A percentile compares a stretch with the other conserved stretches of the same genome.
phyloP scores from a whole-genome alignment of 2,888 invertebrate species.

The Exocentrus adspersus region DNA sequence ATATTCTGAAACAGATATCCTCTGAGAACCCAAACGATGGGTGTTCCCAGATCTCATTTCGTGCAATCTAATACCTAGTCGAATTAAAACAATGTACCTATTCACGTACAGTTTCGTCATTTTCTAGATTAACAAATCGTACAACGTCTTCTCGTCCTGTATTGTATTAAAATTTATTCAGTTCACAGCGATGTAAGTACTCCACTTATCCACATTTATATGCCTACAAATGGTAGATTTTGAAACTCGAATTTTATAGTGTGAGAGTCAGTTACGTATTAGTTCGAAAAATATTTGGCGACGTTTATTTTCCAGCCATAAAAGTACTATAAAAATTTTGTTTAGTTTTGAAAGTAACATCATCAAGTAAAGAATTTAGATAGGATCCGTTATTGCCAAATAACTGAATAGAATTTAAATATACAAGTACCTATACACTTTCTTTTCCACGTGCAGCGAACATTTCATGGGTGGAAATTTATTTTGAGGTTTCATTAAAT shows the following conservation, averaged over 20 bases:
- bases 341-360: too few relatives aligned
- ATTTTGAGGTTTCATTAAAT: too few relatives aligned
- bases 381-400: too few relatives aligned
- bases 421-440: too few relatives aligned
- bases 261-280: neutral
- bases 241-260: neutral
- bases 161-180: conserved; percentile 14
- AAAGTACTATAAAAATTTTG: too few relatives aligned
- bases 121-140: conserved; percentile 13
- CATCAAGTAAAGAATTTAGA: too few relatives aligned
- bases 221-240: neutral
- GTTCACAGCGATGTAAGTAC: conserved; percentile 8
- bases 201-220: conserved; percentile 13
- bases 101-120: conserved; percentile 17
- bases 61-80: neutral
- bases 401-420: too few relatives aligned
- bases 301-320: too few relatives aligned
- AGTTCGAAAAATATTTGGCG: too few relatives aligned
- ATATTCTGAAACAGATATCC: neutral
- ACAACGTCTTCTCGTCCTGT: neutral
- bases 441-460: too few relatives aligned
- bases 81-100: conserved; percentile 18
- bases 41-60: conserved; percentile 14
- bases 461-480: too few relatives aligned
- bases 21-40: conserved; percentile 3